phyloP scores from a whole-genome alignment of 2,888 invertebrate genomes.

The Phyto melanocephala region DNA sequence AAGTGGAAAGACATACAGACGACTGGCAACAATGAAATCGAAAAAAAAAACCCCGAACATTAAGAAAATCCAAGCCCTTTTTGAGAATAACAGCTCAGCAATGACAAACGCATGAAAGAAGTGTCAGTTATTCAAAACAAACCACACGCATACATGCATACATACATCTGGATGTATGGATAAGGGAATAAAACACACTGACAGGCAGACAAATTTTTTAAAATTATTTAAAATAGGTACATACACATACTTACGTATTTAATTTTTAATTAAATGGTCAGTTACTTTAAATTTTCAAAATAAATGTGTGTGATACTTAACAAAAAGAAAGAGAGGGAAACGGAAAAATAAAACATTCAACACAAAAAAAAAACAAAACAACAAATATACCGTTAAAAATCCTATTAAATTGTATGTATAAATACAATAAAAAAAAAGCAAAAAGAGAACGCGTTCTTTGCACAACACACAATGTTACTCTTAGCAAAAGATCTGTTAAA shows the following conservation, averaged over 20 bases:
- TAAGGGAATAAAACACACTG: not conserved
- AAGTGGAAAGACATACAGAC: not conserved
- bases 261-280: constrained; percentile 55
- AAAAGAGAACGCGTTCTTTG: too few relatives aligned
- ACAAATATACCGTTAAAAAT: constrained; percentile 20
- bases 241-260: too few relatives aligned
- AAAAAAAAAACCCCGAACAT: constrained; percentile 16
- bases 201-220: not conserved
- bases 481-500: constrained; percentile 10
- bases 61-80: constrained; percentile 49
- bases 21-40: constrained; percentile 24
- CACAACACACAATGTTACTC: not conserved
- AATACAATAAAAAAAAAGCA: too few relatives aligned
- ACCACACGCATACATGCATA: not conserved
- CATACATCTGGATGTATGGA: not conserved
- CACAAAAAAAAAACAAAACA: not conserved
- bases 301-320: constrained; percentile 4
- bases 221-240: constrained; percentile 27
- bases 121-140: not conserved
- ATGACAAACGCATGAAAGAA: not conserved
- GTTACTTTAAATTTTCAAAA: constrained; percentile 36
- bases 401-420: not conserved
- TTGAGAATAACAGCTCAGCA: constrained; percentile 3
- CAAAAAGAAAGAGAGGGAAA: not conserved
- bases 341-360: too few relatives aligned